A percentile compares a stretch with the other conserved stretches of the same genome.
Evolutionary conservation across 1,140 invertebrate genomes (phyloP).

Genomic region (Agraylea sexmaculata): DNA sequence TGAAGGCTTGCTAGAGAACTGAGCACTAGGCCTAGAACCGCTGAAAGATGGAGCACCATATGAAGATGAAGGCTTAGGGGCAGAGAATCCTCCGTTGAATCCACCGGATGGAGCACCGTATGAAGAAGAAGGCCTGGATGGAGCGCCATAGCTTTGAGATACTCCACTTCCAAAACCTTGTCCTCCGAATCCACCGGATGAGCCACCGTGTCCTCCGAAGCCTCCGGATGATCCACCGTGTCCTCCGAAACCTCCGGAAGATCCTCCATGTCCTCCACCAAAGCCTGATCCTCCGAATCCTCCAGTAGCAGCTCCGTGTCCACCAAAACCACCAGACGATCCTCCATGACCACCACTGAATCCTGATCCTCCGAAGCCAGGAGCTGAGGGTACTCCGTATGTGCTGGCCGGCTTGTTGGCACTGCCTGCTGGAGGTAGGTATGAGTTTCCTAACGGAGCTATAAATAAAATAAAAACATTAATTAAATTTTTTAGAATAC

Average conservation of each 20-base stretch:
- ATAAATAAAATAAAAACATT: slow-evolving; percentile 17
- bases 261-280: slow-evolving; percentile 22
- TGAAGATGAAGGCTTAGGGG: no score
- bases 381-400: slow-evolving; percentile 32
- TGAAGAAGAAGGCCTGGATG: slow-evolving; percentile 31
- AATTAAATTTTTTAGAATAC: no score
- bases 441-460: slow-evolving; percentile 34
- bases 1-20: no score
- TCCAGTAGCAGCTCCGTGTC: slow-evolving; percentile 22
- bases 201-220: slow-evolving; percentile 24
- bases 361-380: slow-evolving; percentile 25
- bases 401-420: no score
- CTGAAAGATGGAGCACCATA: no score
- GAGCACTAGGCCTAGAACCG: no score
- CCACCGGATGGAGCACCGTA: slow-evolving; percentile 31
- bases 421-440: slow-evolving; percentile 36
- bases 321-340: slow-evolving; percentile 22
- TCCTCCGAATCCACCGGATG: slow-evolving; percentile 20
- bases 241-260: slow-evolving; percentile 20
- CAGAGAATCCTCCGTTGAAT: slow-evolving; percentile 31
- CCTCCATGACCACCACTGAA: slow-evolving; percentile 22
- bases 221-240: slow-evolving; percentile 18
- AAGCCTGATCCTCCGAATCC: slow-evolving; percentile 23
- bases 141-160: slow-evolving; percentile 34
- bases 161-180: slow-evolving; percentile 22